Conservation (phyloP, 2,797 vertebrate genomes). For the Sitta carolinensis region DNA sequence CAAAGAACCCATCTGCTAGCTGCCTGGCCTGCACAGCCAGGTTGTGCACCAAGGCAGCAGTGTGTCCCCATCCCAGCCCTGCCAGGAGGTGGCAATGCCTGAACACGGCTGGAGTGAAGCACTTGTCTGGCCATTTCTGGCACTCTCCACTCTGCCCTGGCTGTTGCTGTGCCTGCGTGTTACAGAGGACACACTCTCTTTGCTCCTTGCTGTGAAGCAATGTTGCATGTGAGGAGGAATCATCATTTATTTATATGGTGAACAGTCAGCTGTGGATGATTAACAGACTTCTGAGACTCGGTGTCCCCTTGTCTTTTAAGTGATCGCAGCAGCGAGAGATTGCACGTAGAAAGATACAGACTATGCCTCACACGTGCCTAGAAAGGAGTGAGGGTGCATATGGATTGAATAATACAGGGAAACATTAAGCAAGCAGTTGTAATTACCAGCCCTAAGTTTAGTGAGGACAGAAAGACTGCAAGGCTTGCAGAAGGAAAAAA, state of each 20-base stretch:
- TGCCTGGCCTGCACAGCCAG: fast-evolving
- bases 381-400: background rate
- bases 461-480: background rate
- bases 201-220: background rate
- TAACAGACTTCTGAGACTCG: background rate
- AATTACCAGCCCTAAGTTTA: background rate
- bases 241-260: background rate
- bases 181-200: fast-evolving
- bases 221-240: background rate
- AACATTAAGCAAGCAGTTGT: background rate
- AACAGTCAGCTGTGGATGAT: background rate
- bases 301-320: background rate
- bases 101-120: fast-evolving
- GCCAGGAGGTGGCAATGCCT: background rate
- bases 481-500: background rate
- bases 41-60: background rate
- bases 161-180: background rate
- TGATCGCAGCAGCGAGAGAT: background rate
- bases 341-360: background rate
- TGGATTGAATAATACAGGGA: background rate
- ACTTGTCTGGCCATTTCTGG: background rate
- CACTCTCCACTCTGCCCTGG: fast-evolving
- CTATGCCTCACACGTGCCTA: fast-evolving
- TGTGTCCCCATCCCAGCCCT: background rate
- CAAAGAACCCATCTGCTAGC: fast-evolving